A percentile compares a stretch with the other conserved stretches of the same genome.
Conservation (phyloP, 2,888 invertebrate genomes). For the Taphrorychus bicolor region DNA sequence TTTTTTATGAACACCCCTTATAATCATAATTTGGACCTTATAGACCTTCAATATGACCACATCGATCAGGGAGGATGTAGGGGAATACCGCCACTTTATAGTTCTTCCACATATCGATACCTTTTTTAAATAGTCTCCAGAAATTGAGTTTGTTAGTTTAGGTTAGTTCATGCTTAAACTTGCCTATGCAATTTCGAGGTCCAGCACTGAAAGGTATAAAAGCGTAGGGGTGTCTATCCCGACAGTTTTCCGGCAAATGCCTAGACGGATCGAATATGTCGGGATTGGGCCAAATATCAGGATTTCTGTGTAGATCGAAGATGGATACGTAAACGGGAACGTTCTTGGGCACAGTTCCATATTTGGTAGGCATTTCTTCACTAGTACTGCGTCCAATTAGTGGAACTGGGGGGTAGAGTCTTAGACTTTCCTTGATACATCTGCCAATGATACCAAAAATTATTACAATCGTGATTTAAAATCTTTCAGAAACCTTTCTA, state of each 20-base stretch:
- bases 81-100: too few relatives aligned
- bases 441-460: conserved; percentile 22
- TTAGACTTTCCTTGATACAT: conserved; percentile 56
- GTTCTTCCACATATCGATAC: too few relatives aligned
- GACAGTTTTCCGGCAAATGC: conserved; percentile 68
- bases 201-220: conserved; percentile 75
- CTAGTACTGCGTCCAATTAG: conserved; percentile 52
- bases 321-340: conserved; percentile 65
- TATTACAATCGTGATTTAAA: not conserved
- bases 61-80: too few relatives aligned
- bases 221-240: conserved; percentile 67
- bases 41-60: too few relatives aligned
- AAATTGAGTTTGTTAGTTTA: too few relatives aligned
- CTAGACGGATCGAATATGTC: conserved; percentile 73
- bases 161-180: not conserved
- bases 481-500: conserved; percentile 46
- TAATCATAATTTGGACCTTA: too few relatives aligned
- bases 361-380: conserved; percentile 46
- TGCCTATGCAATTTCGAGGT: conserved; percentile 73
- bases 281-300: conserved; percentile 70
- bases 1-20: too few relatives aligned
- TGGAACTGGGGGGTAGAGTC: conserved; percentile 57
- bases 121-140: too few relatives aligned
- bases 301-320: conserved; percentile 71
- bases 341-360: conserved; percentile 61